phyloP scores from a whole-genome alignment of 2,888 invertebrate genomes.

The Drosophila rellima region DNA sequence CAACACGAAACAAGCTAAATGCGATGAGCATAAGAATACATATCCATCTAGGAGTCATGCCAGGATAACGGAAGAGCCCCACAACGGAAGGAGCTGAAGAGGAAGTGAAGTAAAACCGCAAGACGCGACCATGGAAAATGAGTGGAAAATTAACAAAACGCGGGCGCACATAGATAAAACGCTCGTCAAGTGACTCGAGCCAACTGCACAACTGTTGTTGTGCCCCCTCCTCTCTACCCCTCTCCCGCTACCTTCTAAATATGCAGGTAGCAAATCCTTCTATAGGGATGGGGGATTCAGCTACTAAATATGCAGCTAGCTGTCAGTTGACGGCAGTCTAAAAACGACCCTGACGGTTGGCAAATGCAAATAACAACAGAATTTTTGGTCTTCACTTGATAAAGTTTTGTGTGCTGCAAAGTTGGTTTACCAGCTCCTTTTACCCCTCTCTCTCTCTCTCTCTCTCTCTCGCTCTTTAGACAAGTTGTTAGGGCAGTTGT shows the following conservation, averaged over 20 bases:
- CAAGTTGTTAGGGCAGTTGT: conserved; percentile 54
- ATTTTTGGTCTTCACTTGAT: conserved; percentile 54
- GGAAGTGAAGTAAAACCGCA: not conserved
- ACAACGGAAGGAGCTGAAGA: conserved; percentile 31
- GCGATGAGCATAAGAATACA: conserved; percentile 69
- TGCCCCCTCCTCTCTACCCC: not conserved
- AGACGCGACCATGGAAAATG: conserved; percentile 60
- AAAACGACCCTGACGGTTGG: conserved; percentile 58
- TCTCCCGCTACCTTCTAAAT: conserved; percentile 8
- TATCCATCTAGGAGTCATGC: conserved; percentile 13
- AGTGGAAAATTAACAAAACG: conserved; percentile 77
- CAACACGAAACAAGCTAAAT: conserved; percentile 69
- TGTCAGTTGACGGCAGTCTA: conserved; percentile 39
- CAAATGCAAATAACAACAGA: conserved; percentile 71
- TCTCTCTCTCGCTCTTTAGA: conserved; percentile 6
- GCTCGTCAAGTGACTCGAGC: conserved; percentile 54
- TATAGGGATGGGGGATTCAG: not conserved
- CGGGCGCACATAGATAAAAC: conserved; percentile 62
- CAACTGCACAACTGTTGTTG: conserved; percentile 3
- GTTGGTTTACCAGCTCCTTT: conserved; percentile 13
- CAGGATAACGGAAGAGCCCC: conserved; percentile 3
- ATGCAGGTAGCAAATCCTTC: conserved; percentile 12
- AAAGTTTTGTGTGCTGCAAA: conserved; percentile 45
- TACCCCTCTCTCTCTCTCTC: not conserved
- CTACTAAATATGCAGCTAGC: conserved; percentile 53